Evolutionary conservation across 2,888 invertebrate species (phyloP), one percentile per base, ranked within the genome.

Genomic region (Drosophila stalkeri): DNA sequence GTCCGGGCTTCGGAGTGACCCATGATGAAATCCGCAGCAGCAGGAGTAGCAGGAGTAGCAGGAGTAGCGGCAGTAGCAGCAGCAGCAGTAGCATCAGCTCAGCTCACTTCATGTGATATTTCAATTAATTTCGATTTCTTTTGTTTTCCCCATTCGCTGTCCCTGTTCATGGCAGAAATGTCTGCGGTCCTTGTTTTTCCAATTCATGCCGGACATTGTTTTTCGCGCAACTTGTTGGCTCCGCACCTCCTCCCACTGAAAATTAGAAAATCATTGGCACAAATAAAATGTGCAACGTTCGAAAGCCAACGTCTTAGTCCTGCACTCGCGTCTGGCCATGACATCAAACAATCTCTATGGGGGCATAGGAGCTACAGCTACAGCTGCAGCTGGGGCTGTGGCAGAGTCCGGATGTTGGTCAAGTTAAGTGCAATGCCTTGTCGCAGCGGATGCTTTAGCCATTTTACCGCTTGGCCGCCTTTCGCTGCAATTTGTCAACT

Each of bases 211-310:
- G 60, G 70, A 81, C 81, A 84, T 78, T 81, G 77, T 79, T 75
- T 75, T 81, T 79, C 78, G 67, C 77, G 72, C 70, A 61, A 68
- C 74, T 71, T 60, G 59, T 63, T 62, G 63, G 18, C 12, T 49
- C 44, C 31, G 14, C 49, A 12, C n/a, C 23, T 7, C 14, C 12
- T 12, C 8, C 33, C 56, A 63, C 55, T 68, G 64, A 79, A 82
- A 85, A 82, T 87, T 87, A 87, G 85, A 87, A 85, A 85, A 85
- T 87, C 85, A 85, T 87, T 85, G 85, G 75, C 75, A 82, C 82
- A 87, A 82, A 85, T 85, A 87, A 87, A 76, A 85, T 81, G 75
- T 72, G 71, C 69, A 80, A 64, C 52, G 63, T 46, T 49, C 44
- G 20, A 47, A 37, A 52, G 79, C 74, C 20, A 62, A 65, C 70